Evolutionary conservation across 2,797 vertebrate species (phyloP), one percentile per base, ranked within the genome.

Genomic region (Orestias chungarensis): DNA sequence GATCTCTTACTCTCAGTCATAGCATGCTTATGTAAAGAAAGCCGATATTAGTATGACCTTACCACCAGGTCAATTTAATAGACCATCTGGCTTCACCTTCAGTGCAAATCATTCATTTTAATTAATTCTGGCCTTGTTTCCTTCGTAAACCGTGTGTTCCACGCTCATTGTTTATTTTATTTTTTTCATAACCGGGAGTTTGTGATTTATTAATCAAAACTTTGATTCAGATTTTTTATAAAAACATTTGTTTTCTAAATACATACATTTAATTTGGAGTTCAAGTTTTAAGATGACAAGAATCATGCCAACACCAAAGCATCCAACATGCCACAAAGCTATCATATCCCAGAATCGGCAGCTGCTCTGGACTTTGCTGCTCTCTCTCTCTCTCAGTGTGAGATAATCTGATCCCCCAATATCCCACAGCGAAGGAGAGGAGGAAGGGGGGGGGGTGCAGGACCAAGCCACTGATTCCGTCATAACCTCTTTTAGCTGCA

Each of bases 401-500:
- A 85, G 86, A 87, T 80, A 90, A 92, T 83, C 75, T 78, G 85
- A 91, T 87, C 86, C 82, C n/a, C 73, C 40, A 50, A 70, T 82
- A 74, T 87, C 86, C 79, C 84, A 87, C 78, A 77, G 79, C 81
- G 82, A 69, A 70, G 62, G 42, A 2, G 35, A 31, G 49, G 49
- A 20, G 18, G n/a, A n/a, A 18, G 15, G 27, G 71, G 61, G 5
- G 43, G 43, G 75, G 1, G 33, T 46, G 49, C 77, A n/a, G 6
- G 76, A 72, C 69, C 85, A 75, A 88, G 70, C 83, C 82, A 18
- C 82, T 64, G 68, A 76, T 83, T 88, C 67, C 68, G 81, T 90
- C 90, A 88, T 85, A 90, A 86, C 86, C 85, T 86, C 84, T 88
- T 91, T 89, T 91, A 87, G 86, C 87, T 70, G 59, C 76, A 82